These are phyloP conservation scores for Pseudomyrmex cubaensis DNA, from an alignment of 1,140 invertebrate species.

Conservation along the genomic window DNA sequence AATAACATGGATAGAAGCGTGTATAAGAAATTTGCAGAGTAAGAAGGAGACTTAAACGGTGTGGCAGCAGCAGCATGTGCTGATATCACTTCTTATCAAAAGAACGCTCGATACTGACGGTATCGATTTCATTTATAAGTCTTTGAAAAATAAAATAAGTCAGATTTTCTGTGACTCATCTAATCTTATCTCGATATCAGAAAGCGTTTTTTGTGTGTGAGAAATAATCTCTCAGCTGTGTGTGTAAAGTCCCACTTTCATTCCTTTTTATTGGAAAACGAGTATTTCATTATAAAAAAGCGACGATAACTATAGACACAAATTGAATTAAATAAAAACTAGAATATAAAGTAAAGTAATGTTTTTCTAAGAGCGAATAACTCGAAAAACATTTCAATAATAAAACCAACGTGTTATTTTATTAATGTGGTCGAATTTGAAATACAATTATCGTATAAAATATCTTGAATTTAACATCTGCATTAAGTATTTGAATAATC, in stretches of 20 bases:
- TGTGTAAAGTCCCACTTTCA: constrained; percentile 32
- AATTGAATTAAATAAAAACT: neutral
- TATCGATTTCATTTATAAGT: constrained; percentile 19
- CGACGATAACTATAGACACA: neutral
- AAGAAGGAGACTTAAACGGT: no score
- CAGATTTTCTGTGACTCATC: neutral
- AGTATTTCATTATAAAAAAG: neutral
- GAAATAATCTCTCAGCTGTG: constrained; percentile 21
- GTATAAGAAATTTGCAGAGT: no score
- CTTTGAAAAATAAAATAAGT: neutral
- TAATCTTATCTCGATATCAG: neutral
- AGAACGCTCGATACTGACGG: neutral
- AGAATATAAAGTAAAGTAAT: neutral
- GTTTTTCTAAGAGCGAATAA: neutral
- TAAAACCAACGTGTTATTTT: neutral
- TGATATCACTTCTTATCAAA: constrained; percentile 8
- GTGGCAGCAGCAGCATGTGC: no score
- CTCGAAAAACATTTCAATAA: constrained; percentile 6
- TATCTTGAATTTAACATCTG: neutral
- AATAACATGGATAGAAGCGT: no score
- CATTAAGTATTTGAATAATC: neutral
- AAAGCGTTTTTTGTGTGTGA: neutral
- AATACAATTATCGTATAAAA: neutral
- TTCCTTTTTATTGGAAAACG: constrained; percentile 47
- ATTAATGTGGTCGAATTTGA: neutral